Conservation (phyloP, 2,797 vertebrate species). For the Tenualosa ilisha region DNA sequence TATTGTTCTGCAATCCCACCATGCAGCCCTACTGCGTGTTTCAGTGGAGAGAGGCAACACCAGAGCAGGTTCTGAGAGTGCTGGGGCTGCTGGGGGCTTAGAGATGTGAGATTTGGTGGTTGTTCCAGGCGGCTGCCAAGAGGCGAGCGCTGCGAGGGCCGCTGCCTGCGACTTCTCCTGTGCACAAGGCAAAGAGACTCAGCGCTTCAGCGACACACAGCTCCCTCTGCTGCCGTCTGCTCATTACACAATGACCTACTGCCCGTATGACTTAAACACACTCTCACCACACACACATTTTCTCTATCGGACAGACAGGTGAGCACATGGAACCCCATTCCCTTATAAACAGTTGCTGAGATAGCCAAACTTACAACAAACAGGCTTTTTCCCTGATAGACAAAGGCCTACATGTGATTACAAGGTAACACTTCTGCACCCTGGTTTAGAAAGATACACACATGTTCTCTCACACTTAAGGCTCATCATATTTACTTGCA, state of each 20-base stretch:
- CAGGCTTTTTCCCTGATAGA: background rate
- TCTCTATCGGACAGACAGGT: background rate
- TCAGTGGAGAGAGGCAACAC: background rate
- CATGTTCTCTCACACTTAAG: background rate
- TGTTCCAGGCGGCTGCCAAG: background rate
- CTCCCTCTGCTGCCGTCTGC: conserved; percentile 76
- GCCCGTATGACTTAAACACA: conserved; percentile 47
- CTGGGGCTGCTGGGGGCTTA: background rate
- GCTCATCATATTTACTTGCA: background rate
- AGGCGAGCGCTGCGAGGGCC: background rate
- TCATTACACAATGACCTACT: conserved; percentile 57
- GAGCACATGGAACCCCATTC: background rate
- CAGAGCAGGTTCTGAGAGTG: background rate
- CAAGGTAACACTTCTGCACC: background rate
- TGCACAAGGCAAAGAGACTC: conserved; percentile 10
- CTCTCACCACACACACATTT: conserved; percentile 34
- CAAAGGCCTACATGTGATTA: background rate
- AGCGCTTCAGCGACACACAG: conserved; percentile 64
- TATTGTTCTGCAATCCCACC: background rate
- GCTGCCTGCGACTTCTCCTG: background rate
- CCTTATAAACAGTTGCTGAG: background rate
- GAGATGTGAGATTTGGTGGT: background rate
- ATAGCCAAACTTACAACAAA: background rate
- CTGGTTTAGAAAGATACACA: background rate
- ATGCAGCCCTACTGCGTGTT: background rate